These are phyloP conservation scores for Steatornis caripensis DNA, from an alignment of 2,113 vertebrate genomes.

Conservation along the genomic window DNA sequence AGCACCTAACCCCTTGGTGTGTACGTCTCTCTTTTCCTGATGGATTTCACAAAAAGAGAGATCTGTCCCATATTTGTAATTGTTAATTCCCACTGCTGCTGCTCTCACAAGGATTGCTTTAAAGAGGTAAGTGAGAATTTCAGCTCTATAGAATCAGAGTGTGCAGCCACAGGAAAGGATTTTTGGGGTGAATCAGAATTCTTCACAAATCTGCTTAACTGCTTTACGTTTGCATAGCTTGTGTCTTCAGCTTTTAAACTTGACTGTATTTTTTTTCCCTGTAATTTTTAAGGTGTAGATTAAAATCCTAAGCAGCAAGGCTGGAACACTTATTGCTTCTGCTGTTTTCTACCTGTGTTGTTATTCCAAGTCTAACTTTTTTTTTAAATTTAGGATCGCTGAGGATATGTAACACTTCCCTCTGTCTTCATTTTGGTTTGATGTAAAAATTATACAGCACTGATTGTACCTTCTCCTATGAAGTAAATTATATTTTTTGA, in stretches of 20 bases:
- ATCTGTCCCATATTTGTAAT: constrained; percentile 77
- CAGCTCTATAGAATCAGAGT: background rate
- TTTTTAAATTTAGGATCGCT: background rate
- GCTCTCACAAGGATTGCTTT: constrained; percentile 69
- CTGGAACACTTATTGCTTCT: background rate
- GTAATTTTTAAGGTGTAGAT: background rate
- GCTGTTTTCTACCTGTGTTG: background rate
- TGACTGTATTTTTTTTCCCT: background rate
- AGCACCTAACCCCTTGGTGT: background rate
- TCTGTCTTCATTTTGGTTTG: background rate
- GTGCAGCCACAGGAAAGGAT: background rate
- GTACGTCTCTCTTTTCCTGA: constrained; percentile 1
- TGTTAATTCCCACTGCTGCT: constrained; percentile 79
- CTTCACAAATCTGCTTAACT: background rate
- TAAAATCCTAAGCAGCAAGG: background rate
- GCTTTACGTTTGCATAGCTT: background rate
- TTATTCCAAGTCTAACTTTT: background rate
- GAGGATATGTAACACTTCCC: background rate
- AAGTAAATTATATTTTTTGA: background rate
- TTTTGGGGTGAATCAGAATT: background rate
- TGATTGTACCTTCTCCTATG: background rate
- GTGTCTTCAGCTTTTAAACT: background rate
- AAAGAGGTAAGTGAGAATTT: constrained; percentile 74
- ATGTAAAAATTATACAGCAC: background rate
- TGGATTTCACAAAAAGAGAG: constrained; percentile 81